Evolutionary conservation across 1,140 invertebrate genomes (phyloP), one percentile per base, ranked within the genome.

Genomic region (Meloidogyne exigua): DNA sequence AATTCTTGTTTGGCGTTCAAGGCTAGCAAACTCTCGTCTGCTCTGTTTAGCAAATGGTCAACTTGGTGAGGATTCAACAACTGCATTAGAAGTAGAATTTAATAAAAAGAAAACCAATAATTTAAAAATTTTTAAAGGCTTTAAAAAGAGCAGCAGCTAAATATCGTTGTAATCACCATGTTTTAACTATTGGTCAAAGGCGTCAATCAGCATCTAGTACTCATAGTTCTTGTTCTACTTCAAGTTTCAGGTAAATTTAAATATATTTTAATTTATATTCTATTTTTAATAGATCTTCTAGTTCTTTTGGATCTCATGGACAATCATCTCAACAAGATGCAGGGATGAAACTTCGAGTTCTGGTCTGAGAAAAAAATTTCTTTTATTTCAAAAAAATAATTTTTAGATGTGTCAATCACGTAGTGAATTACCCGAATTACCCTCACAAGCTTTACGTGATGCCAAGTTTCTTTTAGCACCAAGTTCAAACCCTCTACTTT

Each of bases 111-210:
- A 9, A 32, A 3, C 7, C 7, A 32, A n/a, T n/a, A n/a, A n/a
- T 57, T 57, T 15, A 18, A 1, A 49, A 18, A 2, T 0, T 57
- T 57, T 64, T 73, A 23, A 65, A 73, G 72, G 72, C 72, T 9
- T 23, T 73, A 65, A 73, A 84, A 42, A 76, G 82, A 39, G 83
- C 83, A 15, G 77, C 83, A 18, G 64, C 69, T 44, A 85, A 85
- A 70, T 84, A 82, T 76, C 82, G 81, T 18, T 86, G 84, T 63
- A 68, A 68, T 12, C 84, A 84, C 67, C 83, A 84, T 65, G 83
- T 84, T 3, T 72, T 84, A 62, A 80, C 83, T 9, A 69, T 79
- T 23, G 75, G 79, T 12, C 57, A 62, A 32, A 68, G 79, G 15
- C 42, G 79, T 13, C 42, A 36, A 28, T 79, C 77, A 1, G 76